Evolutionary conservation across 2,113 vertebrate species (phyloP).

Genomic region (Tautogolabrus adspersus): DNA sequence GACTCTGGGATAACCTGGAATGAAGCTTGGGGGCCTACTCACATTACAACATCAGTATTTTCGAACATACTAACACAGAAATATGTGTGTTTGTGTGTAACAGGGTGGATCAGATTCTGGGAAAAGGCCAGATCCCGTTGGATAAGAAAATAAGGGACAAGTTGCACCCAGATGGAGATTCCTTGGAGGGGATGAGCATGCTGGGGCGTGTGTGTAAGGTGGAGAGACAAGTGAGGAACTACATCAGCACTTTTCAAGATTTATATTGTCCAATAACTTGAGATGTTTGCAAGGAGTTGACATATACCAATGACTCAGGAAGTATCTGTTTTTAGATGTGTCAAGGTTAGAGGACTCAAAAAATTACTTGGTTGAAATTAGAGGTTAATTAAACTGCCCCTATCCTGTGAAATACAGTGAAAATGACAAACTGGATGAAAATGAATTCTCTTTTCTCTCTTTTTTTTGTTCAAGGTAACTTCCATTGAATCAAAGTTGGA

Average conservation of each 20-base stretch:
- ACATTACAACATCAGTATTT: conserved; percentile 9
- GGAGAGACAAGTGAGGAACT: conserved; percentile 91
- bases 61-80: conserved; percentile 15
- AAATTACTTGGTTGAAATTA: too few species aligned
- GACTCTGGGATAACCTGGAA: conserved; percentile 39
- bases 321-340: too few species aligned
- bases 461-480: conserved; percentile 86
- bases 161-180: conserved; percentile 90
- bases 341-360: too few species aligned
- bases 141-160: conserved; percentile 95
- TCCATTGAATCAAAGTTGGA: conserved; percentile 98
- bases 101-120: conserved; percentile 98
- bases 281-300: neutral
- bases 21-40: conserved; percentile 8
- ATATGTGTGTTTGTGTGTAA: conserved; percentile 39
- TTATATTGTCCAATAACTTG: neutral
- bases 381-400: too few species aligned
- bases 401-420: neutral
- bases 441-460: neutral
- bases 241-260: neutral
- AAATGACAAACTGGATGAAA: neutral
- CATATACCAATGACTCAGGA: neutral
- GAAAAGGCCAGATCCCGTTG: conserved; percentile 94
- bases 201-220: conserved; percentile 97
- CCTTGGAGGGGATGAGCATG: conserved; percentile 95